Evolutionary conservation across 1,140 invertebrate species (phyloP), one percentile per base, ranked within the genome.

Genomic region (Drosophila ogumai): DNA sequence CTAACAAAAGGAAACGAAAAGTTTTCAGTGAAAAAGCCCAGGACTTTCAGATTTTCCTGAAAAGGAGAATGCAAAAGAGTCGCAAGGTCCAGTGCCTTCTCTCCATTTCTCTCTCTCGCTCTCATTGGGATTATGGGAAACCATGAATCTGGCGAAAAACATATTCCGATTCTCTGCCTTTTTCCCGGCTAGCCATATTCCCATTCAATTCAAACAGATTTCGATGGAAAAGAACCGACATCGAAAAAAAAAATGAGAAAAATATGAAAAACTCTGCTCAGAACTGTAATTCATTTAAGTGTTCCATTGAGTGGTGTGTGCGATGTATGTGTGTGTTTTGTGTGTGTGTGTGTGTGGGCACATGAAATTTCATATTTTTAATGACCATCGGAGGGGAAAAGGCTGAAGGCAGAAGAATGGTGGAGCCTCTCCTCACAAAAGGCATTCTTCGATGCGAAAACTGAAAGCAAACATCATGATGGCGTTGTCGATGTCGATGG

Each of bases 361-460:
- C 76, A 79, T 84, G 50, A 80, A 85, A 85, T 80, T 84, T 85
- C 81, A 84, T 84, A 84, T 84, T 84, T 85, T 84, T 84, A 84
- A 84, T 84, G 81, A 84, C 81, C 79, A 58, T 46, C 81, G 40
- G 54, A 44, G 63, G 19, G 25, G 34, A 56, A 56, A 38, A 57
- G 63, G 28, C 52, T 15, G 34, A 38, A 56, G 43, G 63, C 47
- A 46, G 41, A 12, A 28, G 25, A 6, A 28, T 28, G 25, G 25
- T 28, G 41, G n/a, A 54, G 49, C 28, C 40, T 34, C 31, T 60
- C 55, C 41, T 71, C 55, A 72, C 66, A 74, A 60, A 75, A 50
- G 71, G 59, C 69, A 73, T 75, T 72, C 59, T 75, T 72, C 38
- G 25, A 25, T 66, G 67, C 22, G 54, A 47, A 52, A 77, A 41